phyloP scores from a whole-genome alignment of 2,888 invertebrate species.

The Chalcosyrphus nemorum region DNA sequence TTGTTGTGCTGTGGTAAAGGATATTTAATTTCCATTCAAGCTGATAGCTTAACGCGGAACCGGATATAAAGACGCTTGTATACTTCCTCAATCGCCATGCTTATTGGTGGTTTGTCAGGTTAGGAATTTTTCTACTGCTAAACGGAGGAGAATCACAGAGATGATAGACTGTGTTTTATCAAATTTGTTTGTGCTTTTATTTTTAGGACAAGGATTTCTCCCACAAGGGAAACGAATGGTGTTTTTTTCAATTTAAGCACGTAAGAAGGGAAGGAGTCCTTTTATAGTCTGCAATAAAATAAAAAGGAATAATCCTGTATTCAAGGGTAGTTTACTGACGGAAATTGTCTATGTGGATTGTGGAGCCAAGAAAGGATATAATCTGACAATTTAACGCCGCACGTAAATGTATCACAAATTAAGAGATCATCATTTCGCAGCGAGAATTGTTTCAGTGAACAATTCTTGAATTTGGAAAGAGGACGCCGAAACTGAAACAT shows the following conservation, averaged over 20 bases:
- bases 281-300: slow-evolving; percentile 4
- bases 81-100: neutral
- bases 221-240: neutral
- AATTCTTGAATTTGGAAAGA: neutral
- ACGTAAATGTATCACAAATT: neutral
- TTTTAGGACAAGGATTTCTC: too few relatives aligned
- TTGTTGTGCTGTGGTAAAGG: neutral
- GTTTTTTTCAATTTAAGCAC: neutral
- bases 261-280: neutral
- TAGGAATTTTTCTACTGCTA: neutral
- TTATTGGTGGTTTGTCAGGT: neutral
- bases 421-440: neutral
- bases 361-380: too few relatives aligned
- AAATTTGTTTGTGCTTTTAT: neutral
- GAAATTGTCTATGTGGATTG: neutral
- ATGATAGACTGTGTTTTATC: neutral
- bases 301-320: slow-evolving; percentile 3
- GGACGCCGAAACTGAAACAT: neutral
- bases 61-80: neutral
- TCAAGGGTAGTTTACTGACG: neutral
- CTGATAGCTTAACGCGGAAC: neutral
- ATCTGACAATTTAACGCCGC: neutral
- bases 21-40: slow-evolving; percentile 36
- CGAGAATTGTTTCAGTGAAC: neutral
- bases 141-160: neutral